Conservation (phyloP, 2,888 invertebrate genomes). For the Thymelicus lineola region DNA sequence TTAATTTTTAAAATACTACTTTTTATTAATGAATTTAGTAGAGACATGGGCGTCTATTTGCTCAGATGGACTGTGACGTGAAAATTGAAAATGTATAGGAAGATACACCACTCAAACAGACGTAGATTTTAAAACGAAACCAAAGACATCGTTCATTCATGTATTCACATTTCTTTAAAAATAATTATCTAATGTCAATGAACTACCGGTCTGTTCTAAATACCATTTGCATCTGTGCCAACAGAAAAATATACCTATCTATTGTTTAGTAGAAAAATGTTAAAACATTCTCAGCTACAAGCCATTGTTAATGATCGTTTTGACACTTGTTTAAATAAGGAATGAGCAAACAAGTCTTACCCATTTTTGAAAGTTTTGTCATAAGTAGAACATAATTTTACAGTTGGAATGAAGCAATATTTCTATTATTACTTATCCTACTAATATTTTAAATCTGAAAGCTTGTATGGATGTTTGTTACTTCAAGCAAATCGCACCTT, state of each 20-base stretch:
- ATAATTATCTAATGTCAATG: constrained; percentile 25
- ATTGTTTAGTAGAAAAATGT: constrained; percentile 21
- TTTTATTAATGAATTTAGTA: too few species aligned
- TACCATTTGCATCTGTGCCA: constrained; percentile 50
- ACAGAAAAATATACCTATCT: constrained; percentile 35
- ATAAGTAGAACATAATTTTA: neutral
- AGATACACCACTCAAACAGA: too few species aligned
- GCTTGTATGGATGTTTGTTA: too few species aligned
- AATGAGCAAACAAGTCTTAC: neutral
- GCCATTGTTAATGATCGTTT: neutral
- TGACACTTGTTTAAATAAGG: constrained; percentile 22
- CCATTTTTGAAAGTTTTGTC: neutral
- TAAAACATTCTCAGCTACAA: constrained; percentile 12
- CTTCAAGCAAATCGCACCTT: too few species aligned
- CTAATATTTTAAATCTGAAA: too few species aligned
- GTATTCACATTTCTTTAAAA: constrained; percentile 6
- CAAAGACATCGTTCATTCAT: neutral
- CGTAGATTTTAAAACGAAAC: too few species aligned
- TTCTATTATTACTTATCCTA: too few species aligned
- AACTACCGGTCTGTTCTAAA: constrained; percentile 41
- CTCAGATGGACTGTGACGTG: too few species aligned
- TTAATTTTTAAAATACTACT: too few species aligned
- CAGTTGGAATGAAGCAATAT: too few species aligned
- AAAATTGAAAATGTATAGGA: too few species aligned
- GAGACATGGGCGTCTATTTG: too few species aligned